Base-by-base conservation (phyloP, 2,113 vertebrate species). In the Cyanoliseus patagonus region DNA sequence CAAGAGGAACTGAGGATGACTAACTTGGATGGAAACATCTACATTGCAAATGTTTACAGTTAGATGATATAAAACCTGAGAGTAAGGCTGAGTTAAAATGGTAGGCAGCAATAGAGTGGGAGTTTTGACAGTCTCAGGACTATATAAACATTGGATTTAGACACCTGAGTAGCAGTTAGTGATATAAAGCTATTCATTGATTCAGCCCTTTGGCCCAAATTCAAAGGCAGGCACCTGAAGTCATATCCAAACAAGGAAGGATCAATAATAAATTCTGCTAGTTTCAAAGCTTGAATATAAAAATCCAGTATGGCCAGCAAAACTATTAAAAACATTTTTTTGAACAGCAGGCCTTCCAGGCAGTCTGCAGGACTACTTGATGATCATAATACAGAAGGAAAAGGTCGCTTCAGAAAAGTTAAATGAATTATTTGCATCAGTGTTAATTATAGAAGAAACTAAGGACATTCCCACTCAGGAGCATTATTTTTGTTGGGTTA, bases 1-100 rank as follows among this genome's bases (percentile, higher is more conserved):
- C 39, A 80, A 83, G 75, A 39, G 18, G 70, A 88, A 20, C 47
- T 82, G 59, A 73, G 75, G n/a, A 73, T 83, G 85, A 90, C 53
- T 95, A 88, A 93, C 20, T 80, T 67, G 52, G 35, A 69, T 73
- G 35, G 77, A 93, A 90, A 76, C 49, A 88, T 66, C 78, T 83
- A 69, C 44, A 66, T 11, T 88, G 82, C 63, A 93, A 73, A 62
- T 57, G 24, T 52, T 93, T 90, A 55, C 44, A 63, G 14, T 66
- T 74, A 80, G 33, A 23, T 88, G 62, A 44, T 62, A 69, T 11
- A 86, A 92, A 90, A 41, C 24, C 27, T 62, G 27, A 83, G 55
- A 57, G 22, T 10, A 80, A 80, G 47, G 52, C 55, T 41, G 67
- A 86, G 41, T 77, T 88, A 73, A 93, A 92, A 83, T 49, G 8